Conservation (phyloP, 2,797 vertebrate genomes). For the Micrastur ruficollis region DNA sequence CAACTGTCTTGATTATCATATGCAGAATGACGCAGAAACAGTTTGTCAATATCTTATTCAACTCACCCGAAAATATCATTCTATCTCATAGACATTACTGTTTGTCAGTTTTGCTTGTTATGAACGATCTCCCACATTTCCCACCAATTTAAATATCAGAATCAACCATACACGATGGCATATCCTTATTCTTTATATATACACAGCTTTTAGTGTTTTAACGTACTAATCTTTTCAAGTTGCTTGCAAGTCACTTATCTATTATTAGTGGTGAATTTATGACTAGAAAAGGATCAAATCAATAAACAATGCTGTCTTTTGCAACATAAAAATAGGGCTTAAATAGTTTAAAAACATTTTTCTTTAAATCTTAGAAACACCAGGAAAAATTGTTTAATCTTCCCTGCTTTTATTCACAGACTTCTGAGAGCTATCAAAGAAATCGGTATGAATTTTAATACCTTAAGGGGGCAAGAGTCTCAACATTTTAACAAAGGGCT, state of each 20-base stretch:
- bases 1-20: constrained; percentile 37
- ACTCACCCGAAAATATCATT: not conserved
- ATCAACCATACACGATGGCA: not conserved
- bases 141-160: not conserved
- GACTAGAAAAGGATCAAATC: not conserved
- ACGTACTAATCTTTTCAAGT: not conserved
- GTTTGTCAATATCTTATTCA: constrained; percentile 26
- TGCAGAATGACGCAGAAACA: not conserved
- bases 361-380: not conserved
- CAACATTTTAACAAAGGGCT: constrained; percentile 43
- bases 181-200: not conserved
- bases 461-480: constrained; percentile 18
- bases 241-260: not conserved
- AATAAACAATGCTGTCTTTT: not conserved
- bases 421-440: not conserved
- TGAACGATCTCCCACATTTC: not conserved
- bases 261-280: not conserved
- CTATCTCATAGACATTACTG: not conserved
- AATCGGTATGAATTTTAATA: constrained; percentile 39
- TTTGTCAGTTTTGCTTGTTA: not conserved
- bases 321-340: not conserved
- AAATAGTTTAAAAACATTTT: not conserved
- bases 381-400: not conserved
- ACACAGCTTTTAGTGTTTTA: not conserved
- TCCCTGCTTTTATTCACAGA: not conserved